Evolutionary conservation across 2,888 invertebrate species (phyloP), one percentile per base, ranked within the genome.

Genomic region (Allophyes oxyacanthae): DNA sequence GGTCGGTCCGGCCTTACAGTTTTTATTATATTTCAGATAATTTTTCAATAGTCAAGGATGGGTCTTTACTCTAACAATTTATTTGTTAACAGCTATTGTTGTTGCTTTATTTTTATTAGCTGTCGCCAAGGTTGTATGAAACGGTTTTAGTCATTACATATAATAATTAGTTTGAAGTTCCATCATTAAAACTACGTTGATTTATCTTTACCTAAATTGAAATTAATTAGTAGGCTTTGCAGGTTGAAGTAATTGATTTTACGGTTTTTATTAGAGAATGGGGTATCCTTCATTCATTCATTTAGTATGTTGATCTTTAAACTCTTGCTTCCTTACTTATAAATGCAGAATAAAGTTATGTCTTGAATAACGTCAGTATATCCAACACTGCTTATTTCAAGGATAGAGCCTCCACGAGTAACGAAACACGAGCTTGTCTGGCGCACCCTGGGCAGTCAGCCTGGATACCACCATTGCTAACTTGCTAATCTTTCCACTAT

Each of bases 41-140:
- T 46, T 55, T 67, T 68, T 68, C 65, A 56, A 68, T 64, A 58
- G 50, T 62, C 75, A 75, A 75, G 75, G 75, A 75, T 75, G 68
- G 49, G 42, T 55, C 33, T 61, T 42, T 28, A 44, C 48, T 50
- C 10, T 36, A 37, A 58, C 32, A 51, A 66, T 51, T 36, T 52
- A 38, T 59, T 64, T 57, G 56, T 61, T 43, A 51, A 26, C 13
- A 28, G n/a, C 46, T 43, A 48, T 74, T 71, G 49, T 65, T 49
- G 15, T 41, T n/a, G 44, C 10, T 37, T 54, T 55, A 70, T 57
- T 73, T 65, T 64, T 60, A 53, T 42, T 49, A 36, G 51, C 14
- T 6, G 48, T 51, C 52, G 9, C 37, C 75, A 70, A 70, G 75
- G 71, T n/a, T 15, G 15, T 3, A 38, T 37, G 36, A 44, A 54